These are phyloP conservation scores for Heliconius ethilla DNA, from an alignment of 2,888 invertebrate species.

Conservation along the genomic window DNA sequence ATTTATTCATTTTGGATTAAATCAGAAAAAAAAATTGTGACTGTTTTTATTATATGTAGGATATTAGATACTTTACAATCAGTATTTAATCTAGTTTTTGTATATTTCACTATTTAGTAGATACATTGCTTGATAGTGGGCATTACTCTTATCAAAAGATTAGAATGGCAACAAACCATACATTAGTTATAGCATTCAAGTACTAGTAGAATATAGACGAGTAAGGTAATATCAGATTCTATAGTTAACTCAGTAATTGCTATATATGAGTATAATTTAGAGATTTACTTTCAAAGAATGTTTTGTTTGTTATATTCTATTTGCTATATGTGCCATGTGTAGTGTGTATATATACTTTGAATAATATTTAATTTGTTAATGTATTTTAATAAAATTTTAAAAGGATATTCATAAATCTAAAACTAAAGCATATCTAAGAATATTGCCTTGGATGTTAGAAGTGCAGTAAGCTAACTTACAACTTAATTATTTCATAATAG, in stretches of 20 bases:
- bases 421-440: too few species aligned
- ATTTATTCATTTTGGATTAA: not conserved
- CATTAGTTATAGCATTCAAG: not conserved
- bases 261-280: not conserved
- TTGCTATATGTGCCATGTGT: not conserved
- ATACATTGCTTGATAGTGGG: constrained; percentile 6
- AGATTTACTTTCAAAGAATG: not conserved
- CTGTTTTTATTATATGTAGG: not conserved
- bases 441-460: too few species aligned
- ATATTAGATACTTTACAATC: not conserved
- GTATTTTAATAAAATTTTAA: too few species aligned
- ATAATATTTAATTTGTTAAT: not conserved
- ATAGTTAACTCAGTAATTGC: not conserved
- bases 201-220: not conserved
- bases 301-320: not conserved
- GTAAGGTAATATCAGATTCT: not conserved
- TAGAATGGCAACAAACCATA: not conserved
- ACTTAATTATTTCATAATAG: too few species aligned
- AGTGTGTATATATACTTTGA: not conserved
- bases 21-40: not conserved
- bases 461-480: too few species aligned
- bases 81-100: not conserved
- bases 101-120: not conserved
- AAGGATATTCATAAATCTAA: too few species aligned
- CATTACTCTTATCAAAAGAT: constrained; percentile 18